phyloP scores from a whole-genome alignment of 35 echinoderm and acorn worm species.

The Ptychodera flava region DNA sequence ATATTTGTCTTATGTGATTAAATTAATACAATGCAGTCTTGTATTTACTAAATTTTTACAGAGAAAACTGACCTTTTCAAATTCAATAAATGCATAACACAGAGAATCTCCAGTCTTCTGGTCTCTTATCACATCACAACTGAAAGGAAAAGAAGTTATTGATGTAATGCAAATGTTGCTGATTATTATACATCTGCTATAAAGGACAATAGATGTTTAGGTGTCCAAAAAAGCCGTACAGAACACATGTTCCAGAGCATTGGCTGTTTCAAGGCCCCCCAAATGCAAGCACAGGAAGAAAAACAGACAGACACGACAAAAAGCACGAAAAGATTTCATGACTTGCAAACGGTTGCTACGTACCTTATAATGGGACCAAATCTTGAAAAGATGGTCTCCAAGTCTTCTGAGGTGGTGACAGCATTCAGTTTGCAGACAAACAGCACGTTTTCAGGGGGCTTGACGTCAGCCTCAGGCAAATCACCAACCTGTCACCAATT shows the following conservation, averaged over 20 bases:
- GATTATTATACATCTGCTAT: background rate
- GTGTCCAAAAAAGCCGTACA: too few relatives aligned
- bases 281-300: too few relatives aligned
- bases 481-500: slow-evolving; percentile 83
- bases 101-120: slow-evolving; percentile 69
- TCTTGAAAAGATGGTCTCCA: slow-evolving; percentile 93
- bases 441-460: slow-evolving; percentile 94
- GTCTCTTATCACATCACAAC: slow-evolving; percentile 98
- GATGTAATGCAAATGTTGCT: background rate
- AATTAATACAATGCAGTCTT: too few relatives aligned
- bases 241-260: too few relatives aligned
- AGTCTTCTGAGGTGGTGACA: slow-evolving; percentile 88
- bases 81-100: slow-evolving; percentile 92
- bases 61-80: slow-evolving; percentile 72
- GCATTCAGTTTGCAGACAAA: slow-evolving; percentile 99
- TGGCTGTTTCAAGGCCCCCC: too few relatives aligned
- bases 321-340: too few relatives aligned
- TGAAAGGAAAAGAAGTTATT: slow-evolving; percentile 27
- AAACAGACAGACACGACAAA: too few relatives aligned
- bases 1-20: too few relatives aligned
- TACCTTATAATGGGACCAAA: slow-evolving; percentile 94
- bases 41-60: too few relatives aligned
- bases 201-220: too few relatives aligned
- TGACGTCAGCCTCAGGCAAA: slow-evolving; percentile 88
- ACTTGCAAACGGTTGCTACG: too few relatives aligned